Conservation (phyloP, 2,888 invertebrate genomes). For the Lithophane leautieri region DNA sequence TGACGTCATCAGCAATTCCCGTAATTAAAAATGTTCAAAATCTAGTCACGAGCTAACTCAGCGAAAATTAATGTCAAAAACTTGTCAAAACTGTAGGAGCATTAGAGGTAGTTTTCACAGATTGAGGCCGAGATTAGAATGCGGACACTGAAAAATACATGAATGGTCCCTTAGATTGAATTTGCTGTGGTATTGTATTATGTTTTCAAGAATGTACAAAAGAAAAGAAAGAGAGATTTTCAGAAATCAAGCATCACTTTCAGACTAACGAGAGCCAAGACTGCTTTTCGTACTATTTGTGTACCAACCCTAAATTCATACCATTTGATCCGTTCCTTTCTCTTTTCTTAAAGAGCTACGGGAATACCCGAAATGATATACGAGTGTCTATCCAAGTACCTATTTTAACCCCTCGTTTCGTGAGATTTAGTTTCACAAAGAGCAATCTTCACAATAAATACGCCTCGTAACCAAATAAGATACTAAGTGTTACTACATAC, state of each 20-base stretch:
- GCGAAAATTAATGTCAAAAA: background rate
- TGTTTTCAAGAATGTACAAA: background rate
- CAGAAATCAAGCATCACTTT: background rate
- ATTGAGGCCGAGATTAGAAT: background rate
- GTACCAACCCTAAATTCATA: no score
- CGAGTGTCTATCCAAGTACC: background rate
- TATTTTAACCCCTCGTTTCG: background rate
- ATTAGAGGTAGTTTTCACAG: background rate
- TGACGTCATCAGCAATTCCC: slow-evolving; percentile 10
- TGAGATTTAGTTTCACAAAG: background rate
- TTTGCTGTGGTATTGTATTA: slow-evolving; percentile 1
- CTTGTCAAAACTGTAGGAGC: background rate
- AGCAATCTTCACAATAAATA: background rate
- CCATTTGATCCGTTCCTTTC: no score
- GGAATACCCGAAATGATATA: background rate
- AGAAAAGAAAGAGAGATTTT: background rate
- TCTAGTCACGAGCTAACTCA: background rate
- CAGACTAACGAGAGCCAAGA: background rate
- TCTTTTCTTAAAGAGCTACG: background rate
- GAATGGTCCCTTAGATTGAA: background rate
- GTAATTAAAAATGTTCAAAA: background rate
- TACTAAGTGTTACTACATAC: background rate
- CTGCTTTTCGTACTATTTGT: background rate
- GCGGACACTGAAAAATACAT: background rate
- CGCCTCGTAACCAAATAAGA: background rate